A percentile compares a stretch with the other conserved stretches of the same genome.
Evolutionary conservation across 1,140 invertebrate species (phyloP).

Genomic region (Drosophila trapezifrons): DNA sequence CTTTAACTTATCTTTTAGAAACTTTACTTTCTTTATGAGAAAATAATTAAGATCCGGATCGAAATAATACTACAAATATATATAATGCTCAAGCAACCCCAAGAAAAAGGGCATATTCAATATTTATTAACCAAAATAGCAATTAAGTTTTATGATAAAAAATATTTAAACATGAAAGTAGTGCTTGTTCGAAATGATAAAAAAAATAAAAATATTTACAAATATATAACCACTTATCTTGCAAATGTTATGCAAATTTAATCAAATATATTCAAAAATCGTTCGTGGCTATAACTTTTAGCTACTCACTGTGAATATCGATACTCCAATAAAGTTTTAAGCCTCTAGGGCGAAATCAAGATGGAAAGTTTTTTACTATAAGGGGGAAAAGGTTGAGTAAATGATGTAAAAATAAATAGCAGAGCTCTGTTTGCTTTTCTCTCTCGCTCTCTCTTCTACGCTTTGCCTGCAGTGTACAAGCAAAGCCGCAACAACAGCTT

Average conservation of each 20-base stretch:
- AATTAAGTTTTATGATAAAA: neutral
- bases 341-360: neutral
- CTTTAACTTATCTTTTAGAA: too few relatives aligned
- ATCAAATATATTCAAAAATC: neutral
- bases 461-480: too few relatives aligned
- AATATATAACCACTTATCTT: neutral
- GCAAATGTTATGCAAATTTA: neutral
- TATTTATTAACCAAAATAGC: neutral
- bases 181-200: neutral
- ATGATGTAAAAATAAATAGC: too few relatives aligned
- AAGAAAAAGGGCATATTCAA: neutral
- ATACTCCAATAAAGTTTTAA: constrained; percentile 1
- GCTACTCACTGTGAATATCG: neutral
- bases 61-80: neutral
- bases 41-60: neutral
- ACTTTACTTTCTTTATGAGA: too few relatives aligned
- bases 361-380: neutral
- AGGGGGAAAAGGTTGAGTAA: too few relatives aligned
- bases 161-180: neutral
- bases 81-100: too few relatives aligned
- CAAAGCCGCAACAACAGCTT: too few relatives aligned
- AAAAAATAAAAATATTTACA: neutral
- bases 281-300: neutral
- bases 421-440: too few relatives aligned
- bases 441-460: too few relatives aligned